phyloP scores from a whole-genome alignment of 2,113 vertebrate genomes.

The Tyto alba region DNA sequence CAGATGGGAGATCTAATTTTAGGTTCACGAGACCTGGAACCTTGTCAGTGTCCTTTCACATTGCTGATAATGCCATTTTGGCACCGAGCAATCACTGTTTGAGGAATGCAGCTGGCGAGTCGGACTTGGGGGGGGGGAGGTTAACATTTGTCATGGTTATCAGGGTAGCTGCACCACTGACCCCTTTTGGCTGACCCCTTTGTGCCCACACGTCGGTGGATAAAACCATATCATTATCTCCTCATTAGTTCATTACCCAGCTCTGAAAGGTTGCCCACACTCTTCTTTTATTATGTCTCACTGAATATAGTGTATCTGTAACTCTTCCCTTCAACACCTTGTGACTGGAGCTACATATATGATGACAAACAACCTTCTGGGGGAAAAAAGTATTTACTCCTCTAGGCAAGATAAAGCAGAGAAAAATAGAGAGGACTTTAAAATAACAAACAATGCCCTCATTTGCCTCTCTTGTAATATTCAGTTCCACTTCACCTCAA shows the following conservation, averaged over 20 bases:
- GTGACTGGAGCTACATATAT: not conserved
- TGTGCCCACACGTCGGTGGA: not conserved
- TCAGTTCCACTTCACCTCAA: not conserved
- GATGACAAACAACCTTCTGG: not conserved
- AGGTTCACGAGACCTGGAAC: slow-evolving; percentile 16
- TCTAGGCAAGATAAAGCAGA: not conserved
- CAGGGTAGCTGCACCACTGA: not conserved
- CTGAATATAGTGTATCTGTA: not conserved
- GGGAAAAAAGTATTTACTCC: not conserved
- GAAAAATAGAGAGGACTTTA: not conserved
- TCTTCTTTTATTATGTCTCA: not conserved
- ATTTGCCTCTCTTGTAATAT: not conserved
- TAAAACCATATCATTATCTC: not conserved
- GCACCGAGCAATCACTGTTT: not conserved
- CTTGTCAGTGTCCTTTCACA: slow-evolving; percentile 44
- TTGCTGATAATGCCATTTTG: slow-evolving; percentile 2
- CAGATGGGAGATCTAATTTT: slow-evolving; percentile 65
- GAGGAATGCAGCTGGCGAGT: not conserved
- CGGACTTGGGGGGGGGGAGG: not conserved
- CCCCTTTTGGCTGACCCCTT: not conserved
- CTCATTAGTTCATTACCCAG: not conserved
- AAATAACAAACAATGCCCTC: not conserved
- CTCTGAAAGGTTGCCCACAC: not conserved
- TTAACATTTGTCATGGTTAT: not conserved
- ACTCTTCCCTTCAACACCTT: not conserved